Evolutionary conservation across 2,113 vertebrate genomes (phyloP), one percentile per base, ranked within the genome.

Genomic region (Takifugu flavidus): DNA sequence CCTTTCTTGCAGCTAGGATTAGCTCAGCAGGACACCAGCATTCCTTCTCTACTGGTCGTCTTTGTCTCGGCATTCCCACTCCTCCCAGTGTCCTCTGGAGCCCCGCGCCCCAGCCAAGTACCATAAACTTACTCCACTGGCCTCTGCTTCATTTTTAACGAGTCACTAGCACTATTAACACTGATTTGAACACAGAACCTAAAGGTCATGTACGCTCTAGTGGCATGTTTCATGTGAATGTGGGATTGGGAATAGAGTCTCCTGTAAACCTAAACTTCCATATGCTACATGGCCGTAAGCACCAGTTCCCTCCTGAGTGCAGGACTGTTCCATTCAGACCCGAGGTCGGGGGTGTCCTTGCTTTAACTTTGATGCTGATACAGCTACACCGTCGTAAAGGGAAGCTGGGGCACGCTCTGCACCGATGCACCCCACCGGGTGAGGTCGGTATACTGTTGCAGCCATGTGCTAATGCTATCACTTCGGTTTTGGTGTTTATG

Each of bases 41-140:
- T 93, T 88, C 89, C 89, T 86, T 92, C 91, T 59, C 84, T 25
- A 91, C 93, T 93, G 87, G 91, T 89, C 79, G 90, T 90, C 93
- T 95, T 93, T 95, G 92, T 95, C 92, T 84, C 83, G 74, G 87
- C 73, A 62, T 89, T 89, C 91, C 92, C 93, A 93, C 92, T 87
- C 92, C 91, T 94, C 92, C 94, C 93, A 93, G 93, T 91, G 60
- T 89, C 91, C 90, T 89, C 85, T 85, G 79, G 79, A 86, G 89
- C 90, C 86, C 87, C 66, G 65, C 7, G 28, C 27, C 67, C 67
- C 90, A 78, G 86, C 89, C 66, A 58, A 65, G 56, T 53, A 72
- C 62, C 45, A 63, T 25, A 53, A 47, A 65, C 45, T 1, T 39
- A 10, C 34, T 39, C 34, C 34, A 11, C 34, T 39, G 34, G 34